Conservation (phyloP, 2,113 vertebrate species). For the Seriola dumerili region DNA sequence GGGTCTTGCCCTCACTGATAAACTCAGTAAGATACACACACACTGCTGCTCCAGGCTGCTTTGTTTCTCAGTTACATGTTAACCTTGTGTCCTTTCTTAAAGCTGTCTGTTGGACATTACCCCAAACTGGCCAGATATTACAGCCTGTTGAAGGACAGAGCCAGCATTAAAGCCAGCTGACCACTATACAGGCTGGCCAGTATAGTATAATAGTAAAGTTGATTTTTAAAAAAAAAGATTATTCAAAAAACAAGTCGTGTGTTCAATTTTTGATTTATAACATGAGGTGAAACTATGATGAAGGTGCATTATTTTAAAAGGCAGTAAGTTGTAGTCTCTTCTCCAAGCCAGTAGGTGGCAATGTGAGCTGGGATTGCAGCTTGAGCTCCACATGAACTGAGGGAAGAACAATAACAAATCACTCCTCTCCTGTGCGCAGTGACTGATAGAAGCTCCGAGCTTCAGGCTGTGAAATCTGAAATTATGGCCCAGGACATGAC, state of each 20-base stretch:
- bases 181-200: constrained; percentile 68
- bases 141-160: constrained; percentile 72
- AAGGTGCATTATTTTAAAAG: not conserved
- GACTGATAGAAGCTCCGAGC: rapidly evolving
- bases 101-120: constrained; percentile 67
- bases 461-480: not conserved
- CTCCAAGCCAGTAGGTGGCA: constrained; percentile 30
- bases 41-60: not conserved
- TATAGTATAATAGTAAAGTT: no score
- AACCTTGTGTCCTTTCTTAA: constrained; percentile 21
- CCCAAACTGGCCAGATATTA: constrained; percentile 76
- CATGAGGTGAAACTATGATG: not conserved
- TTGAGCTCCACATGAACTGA: not conserved
- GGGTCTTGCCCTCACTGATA: constrained; percentile 60
- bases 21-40: constrained; percentile 65
- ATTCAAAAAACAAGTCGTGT: no score
- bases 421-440: no score
- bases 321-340: rapidly evolving
- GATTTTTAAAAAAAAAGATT: no score
- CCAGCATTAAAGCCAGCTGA: constrained; percentile 74
- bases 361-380: no score
- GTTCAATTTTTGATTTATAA: no score
- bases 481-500: constrained; percentile 79
- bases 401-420: not conserved
- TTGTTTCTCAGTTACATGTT: not conserved